Evolutionary conservation across 1,140 invertebrate species (phyloP).

Genomic region (Lucilia cuprina): DNA sequence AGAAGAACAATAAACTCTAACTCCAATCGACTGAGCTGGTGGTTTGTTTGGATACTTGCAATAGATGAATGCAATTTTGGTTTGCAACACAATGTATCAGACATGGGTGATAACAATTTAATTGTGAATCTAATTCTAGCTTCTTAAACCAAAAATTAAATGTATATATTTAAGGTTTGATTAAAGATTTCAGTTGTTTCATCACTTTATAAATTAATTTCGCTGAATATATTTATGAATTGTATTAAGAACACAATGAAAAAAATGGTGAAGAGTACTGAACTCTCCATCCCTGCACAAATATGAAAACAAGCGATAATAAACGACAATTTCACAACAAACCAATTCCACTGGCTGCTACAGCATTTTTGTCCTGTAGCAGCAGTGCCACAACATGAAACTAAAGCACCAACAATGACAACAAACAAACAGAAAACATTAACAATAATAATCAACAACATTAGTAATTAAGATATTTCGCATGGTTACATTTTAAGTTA

Average conservation of each 20-base stretch:
- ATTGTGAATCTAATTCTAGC: too few species aligned
- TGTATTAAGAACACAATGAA: too few species aligned
- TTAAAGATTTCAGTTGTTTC: too few species aligned
- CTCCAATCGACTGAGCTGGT: background rate
- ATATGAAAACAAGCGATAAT: background rate
- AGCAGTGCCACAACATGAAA: background rate
- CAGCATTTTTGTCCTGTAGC: background rate
- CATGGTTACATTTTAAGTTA: constrained; percentile 26
- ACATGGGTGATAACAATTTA: too few species aligned
- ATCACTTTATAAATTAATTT: too few species aligned
- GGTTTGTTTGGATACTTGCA: background rate
- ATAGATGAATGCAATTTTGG: background rate
- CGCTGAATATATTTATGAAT: too few species aligned
- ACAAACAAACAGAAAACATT: constrained; percentile 2
- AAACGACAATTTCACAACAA: background rate
- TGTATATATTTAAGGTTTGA: too few species aligned
- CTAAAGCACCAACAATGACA: too few species aligned
- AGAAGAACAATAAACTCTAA: background rate
- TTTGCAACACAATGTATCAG: background rate
- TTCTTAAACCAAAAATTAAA: too few species aligned
- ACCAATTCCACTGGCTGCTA: background rate
- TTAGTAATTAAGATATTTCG: constrained; percentile 35
- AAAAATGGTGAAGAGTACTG: too few species aligned
- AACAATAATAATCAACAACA: constrained; percentile 30
- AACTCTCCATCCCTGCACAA: too few species aligned